phyloP scores from a whole-genome alignment of 2,113 vertebrate genomes.

The Nettapus auritus region DNA sequence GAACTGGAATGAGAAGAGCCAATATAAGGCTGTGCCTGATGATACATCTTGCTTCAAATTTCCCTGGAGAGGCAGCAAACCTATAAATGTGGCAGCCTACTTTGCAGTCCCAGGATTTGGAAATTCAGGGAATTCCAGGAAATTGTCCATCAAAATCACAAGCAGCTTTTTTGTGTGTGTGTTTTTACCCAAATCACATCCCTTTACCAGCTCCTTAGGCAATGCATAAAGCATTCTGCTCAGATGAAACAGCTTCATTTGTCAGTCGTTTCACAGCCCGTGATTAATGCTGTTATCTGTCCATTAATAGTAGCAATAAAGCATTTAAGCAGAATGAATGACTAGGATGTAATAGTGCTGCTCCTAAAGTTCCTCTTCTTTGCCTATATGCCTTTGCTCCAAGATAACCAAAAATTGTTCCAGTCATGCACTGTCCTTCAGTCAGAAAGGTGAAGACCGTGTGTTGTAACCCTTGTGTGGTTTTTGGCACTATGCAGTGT shows the following conservation, averaged over 20 bases:
- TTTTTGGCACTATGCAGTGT: neutral
- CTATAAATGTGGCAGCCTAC: neutral
- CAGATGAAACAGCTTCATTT: neutral
- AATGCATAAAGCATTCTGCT: neutral
- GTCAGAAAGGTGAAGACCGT: neutral
- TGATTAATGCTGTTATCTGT: slow-evolving; percentile 7
- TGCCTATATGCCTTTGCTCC: neutral
- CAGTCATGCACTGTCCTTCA: neutral
- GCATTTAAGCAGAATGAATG: neutral
- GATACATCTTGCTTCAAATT: neutral
- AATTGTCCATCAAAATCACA: neutral
- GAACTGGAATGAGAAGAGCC: neutral
- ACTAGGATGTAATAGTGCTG: neutral
- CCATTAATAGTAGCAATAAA: slow-evolving; percentile 24
- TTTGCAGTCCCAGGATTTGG: neutral
- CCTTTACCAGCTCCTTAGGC: neutral
- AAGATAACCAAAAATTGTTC: neutral
- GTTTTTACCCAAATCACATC: neutral
- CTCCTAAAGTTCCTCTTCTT: neutral
- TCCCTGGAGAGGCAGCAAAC: neutral
- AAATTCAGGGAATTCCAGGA: neutral
- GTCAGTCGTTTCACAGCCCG: neutral
- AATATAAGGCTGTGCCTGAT: neutral
- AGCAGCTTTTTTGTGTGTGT: neutral
- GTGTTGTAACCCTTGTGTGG: neutral